Percentiles rank a stretch among this genome's conserved stretches.
These are phyloP conservation scores for Helicoverpa assulta DNA, from an alignment of 2,888 invertebrate species.

Conservation along the genomic window DNA sequence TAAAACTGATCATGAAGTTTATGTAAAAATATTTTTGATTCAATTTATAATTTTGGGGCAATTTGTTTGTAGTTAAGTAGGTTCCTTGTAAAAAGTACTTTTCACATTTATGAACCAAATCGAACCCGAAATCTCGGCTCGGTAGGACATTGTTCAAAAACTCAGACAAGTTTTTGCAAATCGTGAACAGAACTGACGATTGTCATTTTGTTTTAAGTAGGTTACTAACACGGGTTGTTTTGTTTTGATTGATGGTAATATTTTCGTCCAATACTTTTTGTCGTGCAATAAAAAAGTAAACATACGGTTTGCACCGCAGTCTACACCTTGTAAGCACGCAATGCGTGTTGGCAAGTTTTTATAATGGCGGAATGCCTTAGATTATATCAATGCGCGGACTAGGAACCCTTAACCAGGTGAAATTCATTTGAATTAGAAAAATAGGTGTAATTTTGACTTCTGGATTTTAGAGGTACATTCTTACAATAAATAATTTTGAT, in stretches of 20 bases:
- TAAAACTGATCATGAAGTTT: too few species aligned
- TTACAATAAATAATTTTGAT: too few species aligned
- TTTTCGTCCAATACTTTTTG: background rate
- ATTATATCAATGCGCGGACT: conserved; percentile 40
- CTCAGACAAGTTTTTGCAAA: too few species aligned
- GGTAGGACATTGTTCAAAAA: too few species aligned
- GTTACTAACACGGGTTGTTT: background rate
- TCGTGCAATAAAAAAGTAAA: conserved; percentile 42
- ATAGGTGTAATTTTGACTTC: background rate
- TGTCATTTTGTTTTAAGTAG: background rate
- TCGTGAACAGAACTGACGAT: too few species aligned
- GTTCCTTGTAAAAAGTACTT: too few species aligned
- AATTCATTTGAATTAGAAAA: background rate
- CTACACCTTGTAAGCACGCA: conserved; percentile 73
- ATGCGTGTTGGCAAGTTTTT: conserved; percentile 82
- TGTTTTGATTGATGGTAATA: background rate
- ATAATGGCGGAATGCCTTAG: conserved; percentile 30
- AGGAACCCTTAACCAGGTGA: conserved; percentile 1
- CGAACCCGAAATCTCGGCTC: too few species aligned
- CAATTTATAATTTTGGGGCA: too few species aligned
- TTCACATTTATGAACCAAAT: too few species aligned
- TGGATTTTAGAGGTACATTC: too few species aligned
- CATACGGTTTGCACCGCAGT: conserved; percentile 43
- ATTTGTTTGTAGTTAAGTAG: too few species aligned
- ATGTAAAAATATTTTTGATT: too few species aligned